These are phyloP conservation scores for Synergus japonicus DNA, from an alignment of 2,888 invertebrate species.

Conservation along the genomic window DNA sequence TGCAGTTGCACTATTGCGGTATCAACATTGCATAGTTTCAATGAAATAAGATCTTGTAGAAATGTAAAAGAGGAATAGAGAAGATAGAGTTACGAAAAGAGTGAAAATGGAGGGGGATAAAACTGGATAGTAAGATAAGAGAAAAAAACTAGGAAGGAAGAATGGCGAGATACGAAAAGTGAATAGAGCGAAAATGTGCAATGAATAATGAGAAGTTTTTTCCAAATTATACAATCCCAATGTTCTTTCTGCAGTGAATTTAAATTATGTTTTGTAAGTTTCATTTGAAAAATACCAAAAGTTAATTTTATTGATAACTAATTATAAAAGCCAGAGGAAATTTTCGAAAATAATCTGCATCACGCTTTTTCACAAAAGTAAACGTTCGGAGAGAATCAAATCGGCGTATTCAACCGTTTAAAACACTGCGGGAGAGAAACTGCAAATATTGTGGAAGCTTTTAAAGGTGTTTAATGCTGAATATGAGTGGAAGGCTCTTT, in stretches of 20 bases:
- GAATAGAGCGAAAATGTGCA: conserved; percentile 14
- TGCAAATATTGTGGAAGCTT: neutral
- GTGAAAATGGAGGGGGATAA: neutral
- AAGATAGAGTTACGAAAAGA: neutral
- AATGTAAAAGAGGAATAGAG: neutral
- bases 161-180: conserved; percentile 23
- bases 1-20: neutral
- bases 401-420: neutral
- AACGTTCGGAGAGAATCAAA: neutral
- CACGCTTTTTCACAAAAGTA: neutral
- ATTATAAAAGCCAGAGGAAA: no score
- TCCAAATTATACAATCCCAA: conserved; percentile 10
- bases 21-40: neutral
- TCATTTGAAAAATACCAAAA: no score
- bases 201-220: conserved; percentile 38
- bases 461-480: conserved; percentile 1
- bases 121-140: neutral
- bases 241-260: conserved; percentile 23
- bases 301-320: no score
- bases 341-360: neutral
- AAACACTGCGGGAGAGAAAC: neutral
- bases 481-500: neutral
- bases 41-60: conserved; percentile 2
- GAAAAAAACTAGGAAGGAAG: conserved; percentile 18
- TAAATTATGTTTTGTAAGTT: neutral